Conservation (phyloP, 2,113 vertebrate species). For the Tauraco erythrolophus region DNA sequence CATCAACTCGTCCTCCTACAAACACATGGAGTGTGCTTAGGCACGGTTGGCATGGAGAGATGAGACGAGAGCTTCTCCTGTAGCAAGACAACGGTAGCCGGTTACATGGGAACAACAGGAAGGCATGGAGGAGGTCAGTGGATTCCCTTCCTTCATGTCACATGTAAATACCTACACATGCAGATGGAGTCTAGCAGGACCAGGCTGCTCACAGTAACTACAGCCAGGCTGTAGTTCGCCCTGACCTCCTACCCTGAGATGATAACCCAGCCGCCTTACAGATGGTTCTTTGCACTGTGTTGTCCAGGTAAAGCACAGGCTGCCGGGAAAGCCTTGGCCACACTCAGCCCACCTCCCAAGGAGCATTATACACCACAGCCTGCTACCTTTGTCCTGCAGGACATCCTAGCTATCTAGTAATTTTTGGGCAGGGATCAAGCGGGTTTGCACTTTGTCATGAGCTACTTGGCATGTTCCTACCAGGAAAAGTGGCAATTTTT, state of each 20-base stretch:
- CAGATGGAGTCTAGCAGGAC: accelerated
- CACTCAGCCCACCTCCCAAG: not conserved
- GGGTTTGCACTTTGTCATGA: not conserved
- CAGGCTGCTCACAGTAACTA: not conserved
- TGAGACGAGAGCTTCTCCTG: not conserved
- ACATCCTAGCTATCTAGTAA: not conserved
- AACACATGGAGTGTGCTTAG: not conserved
- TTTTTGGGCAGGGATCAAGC: not conserved
- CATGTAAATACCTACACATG: accelerated
- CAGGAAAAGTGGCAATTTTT: not conserved
- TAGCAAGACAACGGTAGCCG: not conserved
- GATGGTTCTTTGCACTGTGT: not conserved
- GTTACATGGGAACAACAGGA: not conserved
- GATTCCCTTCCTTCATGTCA: not conserved
- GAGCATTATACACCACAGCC: not conserved
- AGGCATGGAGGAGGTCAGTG: not conserved
- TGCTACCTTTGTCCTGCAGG: not conserved
- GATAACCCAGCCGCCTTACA: not conserved
- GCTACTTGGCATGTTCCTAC: not conserved
- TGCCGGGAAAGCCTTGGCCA: not conserved
- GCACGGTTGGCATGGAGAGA: not conserved
- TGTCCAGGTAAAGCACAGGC: not conserved
- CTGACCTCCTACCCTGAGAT: not conserved
- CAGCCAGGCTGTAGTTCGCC: not conserved
- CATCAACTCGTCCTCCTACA: accelerated